Evolutionary conservation across 2,888 invertebrate genomes (phyloP).

Genomic region (Lithophane semibrunnea): DNA sequence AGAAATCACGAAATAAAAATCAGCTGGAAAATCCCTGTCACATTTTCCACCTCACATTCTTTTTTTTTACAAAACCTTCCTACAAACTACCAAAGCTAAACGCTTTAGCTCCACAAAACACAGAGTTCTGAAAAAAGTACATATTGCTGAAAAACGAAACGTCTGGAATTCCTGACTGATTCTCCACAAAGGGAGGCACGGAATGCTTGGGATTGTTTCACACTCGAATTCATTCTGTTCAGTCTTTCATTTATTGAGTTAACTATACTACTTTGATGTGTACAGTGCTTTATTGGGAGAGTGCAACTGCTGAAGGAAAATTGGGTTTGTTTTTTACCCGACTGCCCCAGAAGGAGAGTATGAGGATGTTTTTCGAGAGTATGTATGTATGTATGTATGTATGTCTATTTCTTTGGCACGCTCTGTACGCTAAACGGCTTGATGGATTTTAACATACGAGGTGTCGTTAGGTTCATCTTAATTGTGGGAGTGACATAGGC

Average conservation of each 20-base stretch:
- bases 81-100: not conserved
- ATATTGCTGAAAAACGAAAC: constrained; percentile 24
- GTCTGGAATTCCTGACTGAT: constrained; percentile 23
- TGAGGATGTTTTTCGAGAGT: too few relatives aligned
- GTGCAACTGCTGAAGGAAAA: not conserved
- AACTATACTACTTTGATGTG: constrained; percentile 13
- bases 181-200: constrained; percentile 36
- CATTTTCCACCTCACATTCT: constrained; percentile 2
- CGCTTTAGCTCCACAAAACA: constrained; percentile 6
- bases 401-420: too few relatives aligned
- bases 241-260: constrained; percentile 35
- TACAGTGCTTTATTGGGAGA: not conserved
- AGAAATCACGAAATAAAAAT: not conserved
- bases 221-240: constrained; percentile 29
- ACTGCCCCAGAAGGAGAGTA: too few relatives aligned
- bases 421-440: too few relatives aligned
- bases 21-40: not conserved
- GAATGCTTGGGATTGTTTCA: constrained; percentile 36
- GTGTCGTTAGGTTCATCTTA: too few relatives aligned
- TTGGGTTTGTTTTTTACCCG: not conserved
- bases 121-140: not conserved
- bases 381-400: too few relatives aligned
- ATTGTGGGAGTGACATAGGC: too few relatives aligned
- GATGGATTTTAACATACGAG: too few relatives aligned
- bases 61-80: not conserved